Percentiles rank a stretch among this genome's conserved stretches.
Evolutionary conservation across 2,888 invertebrate species (phyloP).

Genomic region (Lasioglossum villosulum): DNA sequence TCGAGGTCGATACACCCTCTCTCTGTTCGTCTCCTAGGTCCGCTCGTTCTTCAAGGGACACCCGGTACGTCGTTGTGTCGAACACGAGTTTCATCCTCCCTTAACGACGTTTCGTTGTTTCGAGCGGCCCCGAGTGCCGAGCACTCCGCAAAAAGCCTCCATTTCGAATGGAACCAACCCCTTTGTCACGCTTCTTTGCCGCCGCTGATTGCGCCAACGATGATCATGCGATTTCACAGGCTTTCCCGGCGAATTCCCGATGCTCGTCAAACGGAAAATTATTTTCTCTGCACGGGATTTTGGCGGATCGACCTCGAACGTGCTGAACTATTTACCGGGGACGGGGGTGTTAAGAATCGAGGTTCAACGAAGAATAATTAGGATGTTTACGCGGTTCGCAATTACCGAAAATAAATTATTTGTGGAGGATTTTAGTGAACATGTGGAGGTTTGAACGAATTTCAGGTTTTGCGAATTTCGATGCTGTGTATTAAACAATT

Average conservation of each 20-base stretch:
- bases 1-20: slow-evolving; percentile 62
- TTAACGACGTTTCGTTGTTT: slow-evolving; percentile 28
- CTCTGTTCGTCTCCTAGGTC: background rate
- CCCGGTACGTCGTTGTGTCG: slow-evolving; percentile 29
- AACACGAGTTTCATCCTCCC: slow-evolving; percentile 14
- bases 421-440: background rate
- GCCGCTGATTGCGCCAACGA: background rate
- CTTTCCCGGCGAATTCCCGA: background rate
- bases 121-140: background rate
- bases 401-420: background rate
- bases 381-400: background rate
- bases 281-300: background rate
- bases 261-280: background rate
- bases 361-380: background rate
- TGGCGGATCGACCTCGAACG: background rate
- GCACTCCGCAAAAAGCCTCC: background rate
- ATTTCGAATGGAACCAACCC: background rate
- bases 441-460: background rate
- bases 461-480: background rate
- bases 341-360: background rate
- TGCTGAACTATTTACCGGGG: background rate
- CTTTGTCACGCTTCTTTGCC: slow-evolving; percentile 9
- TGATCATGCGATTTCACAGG: slow-evolving; percentile 5
- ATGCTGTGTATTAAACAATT: too few relatives aligned
- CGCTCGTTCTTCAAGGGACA: slow-evolving; percentile 19